These are phyloP conservation scores for Neosilurus hyrtlii DNA, from an alignment of 2,797 vertebrate genomes.

Conservation along the genomic window DNA sequence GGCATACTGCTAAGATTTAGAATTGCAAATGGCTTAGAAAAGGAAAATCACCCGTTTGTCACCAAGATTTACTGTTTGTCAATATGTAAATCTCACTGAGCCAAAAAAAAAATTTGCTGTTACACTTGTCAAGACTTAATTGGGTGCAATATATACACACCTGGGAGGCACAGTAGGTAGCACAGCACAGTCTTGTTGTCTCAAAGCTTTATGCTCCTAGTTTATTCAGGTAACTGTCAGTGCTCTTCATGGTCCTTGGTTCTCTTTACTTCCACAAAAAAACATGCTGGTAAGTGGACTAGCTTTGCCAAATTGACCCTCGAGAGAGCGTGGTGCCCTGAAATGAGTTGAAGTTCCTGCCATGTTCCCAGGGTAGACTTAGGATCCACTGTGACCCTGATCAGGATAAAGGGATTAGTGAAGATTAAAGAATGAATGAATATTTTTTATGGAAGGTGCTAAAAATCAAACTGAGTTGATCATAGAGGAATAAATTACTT, in stretches of 20 bases:
- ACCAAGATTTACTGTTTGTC: neutral
- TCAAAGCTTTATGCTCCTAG: neutral
- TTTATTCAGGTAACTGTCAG: neutral
- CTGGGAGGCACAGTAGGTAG: neutral
- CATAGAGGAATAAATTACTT: neutral
- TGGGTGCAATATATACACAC: neutral
- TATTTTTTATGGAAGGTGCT: neutral
- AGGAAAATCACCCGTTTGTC: conserved; percentile 2
- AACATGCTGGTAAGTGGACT: neutral
- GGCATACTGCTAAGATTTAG: neutral
- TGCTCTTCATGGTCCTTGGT: neutral
- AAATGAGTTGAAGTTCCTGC: neutral
- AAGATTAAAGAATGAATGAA: neutral
- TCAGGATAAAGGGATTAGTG: neutral
- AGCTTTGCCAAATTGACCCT: neutral
- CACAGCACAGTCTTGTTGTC: neutral
- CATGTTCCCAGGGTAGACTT: neutral
- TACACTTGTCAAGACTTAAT: neutral
- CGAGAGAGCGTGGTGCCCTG: neutral
- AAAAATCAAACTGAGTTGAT: neutral
- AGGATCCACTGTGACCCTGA: neutral
- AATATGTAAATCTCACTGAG: neutral
- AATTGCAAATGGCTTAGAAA: neutral
- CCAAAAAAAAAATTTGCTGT: neutral
- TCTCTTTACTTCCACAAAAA: neutral